Evolutionary conservation across 2,888 invertebrate genomes (phyloP).

Genomic region (Endotricha flammealis): DNA sequence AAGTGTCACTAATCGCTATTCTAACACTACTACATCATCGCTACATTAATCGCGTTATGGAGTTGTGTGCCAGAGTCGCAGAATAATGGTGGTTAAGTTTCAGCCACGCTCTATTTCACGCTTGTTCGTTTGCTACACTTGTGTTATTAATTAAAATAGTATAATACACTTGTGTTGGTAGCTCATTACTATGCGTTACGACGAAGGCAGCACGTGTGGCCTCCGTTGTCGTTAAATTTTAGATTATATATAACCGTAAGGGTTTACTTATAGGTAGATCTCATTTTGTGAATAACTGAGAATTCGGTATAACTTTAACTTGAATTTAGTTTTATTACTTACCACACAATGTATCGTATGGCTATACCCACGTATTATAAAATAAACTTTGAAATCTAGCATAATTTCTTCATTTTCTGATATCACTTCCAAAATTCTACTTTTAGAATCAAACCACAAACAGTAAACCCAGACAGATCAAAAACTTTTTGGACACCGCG

Average conservation of each 20-base stretch:
- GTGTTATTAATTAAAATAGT: conserved; percentile 43
- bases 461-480: not conserved
- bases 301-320: too few species aligned
- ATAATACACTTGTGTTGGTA: conserved; percentile 22
- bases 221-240: not conserved
- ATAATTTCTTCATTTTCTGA: too few species aligned
- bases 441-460: too few species aligned
- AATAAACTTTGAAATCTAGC: too few species aligned
- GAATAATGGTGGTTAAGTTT: conserved; percentile 48
- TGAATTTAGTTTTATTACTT: too few species aligned
- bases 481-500: not conserved
- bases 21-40: conserved; percentile 6
- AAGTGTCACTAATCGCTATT: conserved; percentile 11
- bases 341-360: too few species aligned
- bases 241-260: too few species aligned
- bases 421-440: too few species aligned
- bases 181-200: conserved; percentile 19
- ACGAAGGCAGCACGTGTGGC: conserved; percentile 2
- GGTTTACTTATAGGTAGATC: too few species aligned
- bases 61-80: conserved; percentile 47
- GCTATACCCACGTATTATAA: too few species aligned
- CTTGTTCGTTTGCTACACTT: conserved; percentile 32
- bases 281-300: too few species aligned
- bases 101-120: conserved; percentile 47
- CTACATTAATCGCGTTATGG: conserved; percentile 42